Percentiles rank a stretch among this genome's conserved stretches.
Conservation (phyloP, 2,113 vertebrate species). For the Brachypteracias leptosomus region DNA sequence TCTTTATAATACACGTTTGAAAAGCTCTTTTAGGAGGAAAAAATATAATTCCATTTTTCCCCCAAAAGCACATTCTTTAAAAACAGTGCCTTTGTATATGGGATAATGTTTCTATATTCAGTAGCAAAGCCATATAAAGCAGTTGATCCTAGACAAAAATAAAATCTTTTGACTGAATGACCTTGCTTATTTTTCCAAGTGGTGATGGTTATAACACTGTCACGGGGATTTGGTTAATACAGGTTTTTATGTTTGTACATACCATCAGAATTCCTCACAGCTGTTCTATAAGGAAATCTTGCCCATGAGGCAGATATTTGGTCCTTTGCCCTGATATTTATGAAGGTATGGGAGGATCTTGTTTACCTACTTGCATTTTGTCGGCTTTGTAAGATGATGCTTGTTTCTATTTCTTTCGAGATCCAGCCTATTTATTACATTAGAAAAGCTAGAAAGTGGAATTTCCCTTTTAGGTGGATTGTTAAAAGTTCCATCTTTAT, state of each 20-base stretch:
- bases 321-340: conserved; percentile 1
- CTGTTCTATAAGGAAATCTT: not conserved
- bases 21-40: not conserved
- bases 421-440: not conserved
- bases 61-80: not conserved
- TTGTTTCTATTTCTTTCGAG: not conserved
- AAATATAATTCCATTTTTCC: not conserved
- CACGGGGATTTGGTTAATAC: not conserved
- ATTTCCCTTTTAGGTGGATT: not conserved
- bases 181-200: conserved; percentile 39
- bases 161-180: conserved; percentile 36
- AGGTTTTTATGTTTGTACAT: not conserved
- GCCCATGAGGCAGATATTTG: not conserved
- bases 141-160: conserved; percentile 46
- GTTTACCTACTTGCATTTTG: conserved; percentile 5
- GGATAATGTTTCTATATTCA: conserved; percentile 19
- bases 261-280: not conserved
- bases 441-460: not conserved
- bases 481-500: not conserved
- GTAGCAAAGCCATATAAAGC: conserved; percentile 31
- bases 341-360: conserved; percentile 16
- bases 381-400: conserved; percentile 13
- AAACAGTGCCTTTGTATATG: not conserved
- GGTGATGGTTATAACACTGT: not conserved
- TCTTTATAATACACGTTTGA: not conserved